A percentile compares a stretch with the other conserved stretches of the same genome.
phyloP scores from a whole-genome alignment of 2,888 invertebrate genomes.

The Hirtodrosophila confusa region DNA sequence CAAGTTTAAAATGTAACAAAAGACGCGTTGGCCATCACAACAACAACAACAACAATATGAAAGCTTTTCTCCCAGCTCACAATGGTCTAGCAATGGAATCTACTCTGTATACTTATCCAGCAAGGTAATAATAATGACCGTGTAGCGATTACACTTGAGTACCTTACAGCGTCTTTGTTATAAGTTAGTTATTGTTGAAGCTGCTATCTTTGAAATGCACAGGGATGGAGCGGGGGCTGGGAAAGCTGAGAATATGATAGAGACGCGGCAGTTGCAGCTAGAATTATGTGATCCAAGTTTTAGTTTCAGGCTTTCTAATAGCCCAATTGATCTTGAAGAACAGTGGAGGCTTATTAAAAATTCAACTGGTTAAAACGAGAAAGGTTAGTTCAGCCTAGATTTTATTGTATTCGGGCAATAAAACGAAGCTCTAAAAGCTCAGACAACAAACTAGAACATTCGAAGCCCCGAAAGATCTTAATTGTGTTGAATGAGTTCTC shows the following conservation, averaged over 20 bases:
- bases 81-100: constrained; percentile 39
- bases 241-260: background rate
- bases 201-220: constrained; percentile 20
- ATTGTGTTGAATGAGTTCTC: too few relatives aligned
- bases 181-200: constrained; percentile 35
- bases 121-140: constrained; percentile 77
- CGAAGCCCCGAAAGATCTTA: too few relatives aligned
- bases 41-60: constrained; percentile 56
- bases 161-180: constrained; percentile 55
- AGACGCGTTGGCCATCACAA: constrained; percentile 58
- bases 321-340: background rate
- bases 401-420: too few relatives aligned
- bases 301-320: constrained; percentile 13
- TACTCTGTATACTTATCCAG: constrained; percentile 61
- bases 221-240: background rate
- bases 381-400: too few relatives aligned
- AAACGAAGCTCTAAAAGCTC: too few relatives aligned
- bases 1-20: constrained; percentile 70
- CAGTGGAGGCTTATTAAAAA: too few relatives aligned
- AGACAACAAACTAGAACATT: too few relatives aligned
- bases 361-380: background rate
- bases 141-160: constrained; percentile 77
- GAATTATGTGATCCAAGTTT: constrained; percentile 29
- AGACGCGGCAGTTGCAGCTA: constrained; percentile 7
- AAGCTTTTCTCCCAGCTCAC: constrained; percentile 66